These are phyloP conservation scores for Mythimna ferrago DNA, from an alignment of 2,888 invertebrate genomes.

Conservation along the genomic window DNA sequence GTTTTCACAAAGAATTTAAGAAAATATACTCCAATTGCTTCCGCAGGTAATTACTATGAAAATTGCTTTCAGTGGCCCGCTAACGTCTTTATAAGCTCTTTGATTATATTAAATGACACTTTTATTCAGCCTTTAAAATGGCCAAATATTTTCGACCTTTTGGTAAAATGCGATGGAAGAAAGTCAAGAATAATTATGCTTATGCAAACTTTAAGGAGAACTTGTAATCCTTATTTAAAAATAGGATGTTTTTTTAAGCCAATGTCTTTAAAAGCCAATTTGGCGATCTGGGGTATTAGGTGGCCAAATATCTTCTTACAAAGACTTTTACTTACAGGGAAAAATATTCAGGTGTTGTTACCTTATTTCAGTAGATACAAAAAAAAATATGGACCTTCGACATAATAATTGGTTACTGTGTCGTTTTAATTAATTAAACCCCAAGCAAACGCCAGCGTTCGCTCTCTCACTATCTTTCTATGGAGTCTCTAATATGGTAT, in stretches of 20 bases:
- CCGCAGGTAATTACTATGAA: conserved; percentile 63
- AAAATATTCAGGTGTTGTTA: background rate
- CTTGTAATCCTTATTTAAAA: conserved; percentile 29
- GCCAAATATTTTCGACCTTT: conserved; percentile 55
- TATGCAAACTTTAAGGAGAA: conserved; percentile 35
- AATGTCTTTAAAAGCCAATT: conserved; percentile 41
- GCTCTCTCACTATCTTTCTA: too few species aligned
- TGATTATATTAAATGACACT: conserved; percentile 65
- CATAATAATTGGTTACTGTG: background rate
- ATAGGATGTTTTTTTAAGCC: conserved; percentile 25
- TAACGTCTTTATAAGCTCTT: conserved; percentile 66
- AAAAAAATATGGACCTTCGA: background rate
- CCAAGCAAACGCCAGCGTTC: too few species aligned
- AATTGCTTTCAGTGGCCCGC: conserved; percentile 62
- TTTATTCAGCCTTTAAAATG: conserved; percentile 53
- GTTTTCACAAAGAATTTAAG: conserved; percentile 53
- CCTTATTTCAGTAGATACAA: background rate
- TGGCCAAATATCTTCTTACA: conserved; percentile 36
- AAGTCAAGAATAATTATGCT: conserved; percentile 46
- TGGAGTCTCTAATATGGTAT: too few species aligned
- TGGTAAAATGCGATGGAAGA: conserved; percentile 30
- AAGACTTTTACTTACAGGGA: background rate
- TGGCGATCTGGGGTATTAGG: conserved; percentile 18
- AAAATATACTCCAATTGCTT: conserved; percentile 59
- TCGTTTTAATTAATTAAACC: too few species aligned